Evolutionary conservation across 2,888 invertebrate genomes (phyloP).

Genomic region (Coremacera marginata): DNA sequence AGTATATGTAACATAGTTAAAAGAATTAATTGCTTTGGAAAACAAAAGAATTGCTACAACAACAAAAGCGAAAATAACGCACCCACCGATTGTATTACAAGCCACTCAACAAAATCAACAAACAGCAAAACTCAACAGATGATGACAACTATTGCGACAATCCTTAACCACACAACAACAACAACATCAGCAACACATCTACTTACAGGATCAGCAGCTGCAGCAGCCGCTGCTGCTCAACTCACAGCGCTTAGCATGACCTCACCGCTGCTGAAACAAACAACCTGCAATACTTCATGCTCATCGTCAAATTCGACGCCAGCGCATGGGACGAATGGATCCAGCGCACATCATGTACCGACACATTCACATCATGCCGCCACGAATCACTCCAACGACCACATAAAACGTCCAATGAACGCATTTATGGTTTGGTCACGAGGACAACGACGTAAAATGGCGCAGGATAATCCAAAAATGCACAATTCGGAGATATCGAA

Average conservation of each 20-base stretch:
- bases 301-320: constrained; percentile 43
- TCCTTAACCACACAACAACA: constrained; percentile 47
- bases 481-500: constrained; percentile 93
- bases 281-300: constrained; percentile 38
- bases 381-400: constrained; percentile 71
- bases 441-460: constrained; percentile 92
- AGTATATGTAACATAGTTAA: not conserved
- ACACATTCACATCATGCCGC: constrained; percentile 38
- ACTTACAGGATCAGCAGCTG: constrained; percentile 32
- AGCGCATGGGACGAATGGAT: constrained; percentile 41
- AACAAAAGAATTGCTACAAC: constrained; percentile 6
- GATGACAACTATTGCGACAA: constrained; percentile 49
- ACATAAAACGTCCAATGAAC: constrained; percentile 97
- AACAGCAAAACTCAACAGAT: not conserved
- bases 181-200: constrained; percentile 35
- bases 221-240: constrained; percentile 38
- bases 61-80: not conserved
- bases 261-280: constrained; percentile 37
- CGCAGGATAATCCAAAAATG: constrained; percentile 94
- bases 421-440: constrained; percentile 98
- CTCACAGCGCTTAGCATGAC: constrained; percentile 37
- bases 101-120: constrained; percentile 19
- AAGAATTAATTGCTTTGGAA: not conserved
- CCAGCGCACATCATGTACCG: constrained; percentile 37
- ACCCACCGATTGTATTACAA: constrained; percentile 26